These are phyloP conservation scores for Eupithecia pulchellata DNA, from an alignment of 2,888 invertebrate genomes.

Conservation along the genomic window DNA sequence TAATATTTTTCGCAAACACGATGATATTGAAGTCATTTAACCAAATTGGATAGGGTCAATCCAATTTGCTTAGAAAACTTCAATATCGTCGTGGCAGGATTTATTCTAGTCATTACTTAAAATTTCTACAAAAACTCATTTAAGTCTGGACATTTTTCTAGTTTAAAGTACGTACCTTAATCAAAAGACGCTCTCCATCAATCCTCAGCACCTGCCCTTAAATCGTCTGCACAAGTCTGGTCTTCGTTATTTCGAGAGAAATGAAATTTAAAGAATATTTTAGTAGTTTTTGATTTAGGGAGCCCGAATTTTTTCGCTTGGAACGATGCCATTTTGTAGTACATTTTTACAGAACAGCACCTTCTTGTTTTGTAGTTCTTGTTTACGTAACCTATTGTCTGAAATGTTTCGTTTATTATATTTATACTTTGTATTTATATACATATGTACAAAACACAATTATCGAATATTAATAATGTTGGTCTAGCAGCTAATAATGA, in stretches of 20 bases:
- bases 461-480: too few relatives aligned
- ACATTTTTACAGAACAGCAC: background rate
- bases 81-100: background rate
- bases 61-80: background rate
- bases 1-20: too few relatives aligned
- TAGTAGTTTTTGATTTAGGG: slow-evolving; percentile 56
- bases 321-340: slow-evolving; percentile 48
- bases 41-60: background rate
- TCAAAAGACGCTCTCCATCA: slow-evolving; percentile 23
- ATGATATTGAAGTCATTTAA: background rate
- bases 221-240: slow-evolving; percentile 34
- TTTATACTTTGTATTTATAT: too few relatives aligned
- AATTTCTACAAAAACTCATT: slow-evolving; percentile 1
- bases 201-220: slow-evolving; percentile 34
- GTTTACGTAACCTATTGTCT: too few relatives aligned
- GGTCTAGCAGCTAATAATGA: too few relatives aligned
- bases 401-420: too few relatives aligned
- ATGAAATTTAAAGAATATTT: slow-evolving; percentile 51
- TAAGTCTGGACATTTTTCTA: background rate
- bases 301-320: slow-evolving; percentile 50
- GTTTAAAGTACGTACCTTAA: slow-evolving; percentile 13
- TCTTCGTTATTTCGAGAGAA: slow-evolving; percentile 30
- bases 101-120: background rate
- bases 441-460: too few relatives aligned
- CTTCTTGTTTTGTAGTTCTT: background rate